A percentile compares a stretch with the other conserved stretches of the same genome.
phyloP scores from a whole-genome alignment of 2,888 invertebrate species.

The Mimas tiliae region DNA sequence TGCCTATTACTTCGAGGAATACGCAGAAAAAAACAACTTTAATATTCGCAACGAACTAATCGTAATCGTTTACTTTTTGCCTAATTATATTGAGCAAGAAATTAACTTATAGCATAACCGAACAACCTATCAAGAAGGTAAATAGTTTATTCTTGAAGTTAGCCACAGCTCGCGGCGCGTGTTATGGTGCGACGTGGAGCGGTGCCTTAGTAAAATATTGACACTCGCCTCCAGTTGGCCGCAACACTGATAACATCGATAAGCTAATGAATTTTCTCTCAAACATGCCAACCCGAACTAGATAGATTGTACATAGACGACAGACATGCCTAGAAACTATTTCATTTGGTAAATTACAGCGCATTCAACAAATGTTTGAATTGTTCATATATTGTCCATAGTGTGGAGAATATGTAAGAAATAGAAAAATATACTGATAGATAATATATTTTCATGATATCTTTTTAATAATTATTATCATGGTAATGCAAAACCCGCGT shows the following conservation, averaged over 20 bases:
- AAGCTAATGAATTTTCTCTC: constrained; percentile 59
- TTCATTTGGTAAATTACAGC: background rate
- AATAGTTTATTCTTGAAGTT: constrained; percentile 20
- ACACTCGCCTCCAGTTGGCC: constrained; percentile 53
- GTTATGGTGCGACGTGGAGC: background rate
- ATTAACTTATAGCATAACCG: constrained; percentile 5
- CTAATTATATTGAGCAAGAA: background rate
- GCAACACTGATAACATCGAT: constrained; percentile 52
- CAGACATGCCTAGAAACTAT: background rate
- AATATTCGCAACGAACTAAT: too few relatives aligned
- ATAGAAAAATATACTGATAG: too few relatives aligned
- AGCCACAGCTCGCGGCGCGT: constrained; percentile 33
- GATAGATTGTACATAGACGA: constrained; percentile 41
- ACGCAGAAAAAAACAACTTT: too few relatives aligned
- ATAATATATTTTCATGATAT: too few relatives aligned
- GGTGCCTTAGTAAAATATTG: constrained; percentile 58
- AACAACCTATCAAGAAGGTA: constrained; percentile 12
- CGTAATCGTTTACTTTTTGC: too few relatives aligned
- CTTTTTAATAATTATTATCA: too few relatives aligned
- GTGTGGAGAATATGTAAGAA: too few relatives aligned
- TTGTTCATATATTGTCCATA: too few relatives aligned
- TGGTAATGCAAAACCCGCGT: too few relatives aligned
- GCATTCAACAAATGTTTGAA: background rate
- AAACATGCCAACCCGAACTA: constrained; percentile 45
- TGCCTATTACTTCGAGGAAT: too few relatives aligned